phyloP scores from a whole-genome alignment of 2,888 invertebrate genomes.

The Zelleria hepariella region DNA sequence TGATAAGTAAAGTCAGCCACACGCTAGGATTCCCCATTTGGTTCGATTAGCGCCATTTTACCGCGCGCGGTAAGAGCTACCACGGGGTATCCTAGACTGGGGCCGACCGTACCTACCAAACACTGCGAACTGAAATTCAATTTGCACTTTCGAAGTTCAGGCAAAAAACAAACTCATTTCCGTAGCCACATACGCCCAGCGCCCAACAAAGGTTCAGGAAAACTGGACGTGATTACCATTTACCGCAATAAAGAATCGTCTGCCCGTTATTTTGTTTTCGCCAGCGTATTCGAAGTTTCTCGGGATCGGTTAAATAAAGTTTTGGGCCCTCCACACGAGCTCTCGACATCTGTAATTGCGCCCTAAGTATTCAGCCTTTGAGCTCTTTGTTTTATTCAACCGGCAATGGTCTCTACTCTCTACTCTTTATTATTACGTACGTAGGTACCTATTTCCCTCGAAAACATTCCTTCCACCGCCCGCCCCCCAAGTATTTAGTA shows the following conservation, averaged over 20 bases:
- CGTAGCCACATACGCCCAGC: not conserved
- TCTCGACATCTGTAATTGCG: slow-evolving; percentile 41
- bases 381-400: slow-evolving; percentile 41
- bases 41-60: too few relatives aligned
- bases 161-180: not conserved
- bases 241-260: not conserved
- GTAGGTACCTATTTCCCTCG: slow-evolving; percentile 41
- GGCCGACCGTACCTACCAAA: not conserved
- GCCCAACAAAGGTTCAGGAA: not conserved
- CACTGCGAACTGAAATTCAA: not conserved
- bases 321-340: slow-evolving; percentile 10
- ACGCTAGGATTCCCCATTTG: too few relatives aligned
- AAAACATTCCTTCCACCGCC: slow-evolving; percentile 31
- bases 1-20: too few relatives aligned
- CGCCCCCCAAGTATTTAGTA: too few relatives aligned
- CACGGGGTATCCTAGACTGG: too few relatives aligned
- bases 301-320: slow-evolving; percentile 11
- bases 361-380: slow-evolving; percentile 38
- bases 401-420: slow-evolving; percentile 30
- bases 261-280: not conserved
- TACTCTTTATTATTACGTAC: too few relatives aligned
- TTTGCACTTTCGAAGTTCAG: not conserved
- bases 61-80: too few relatives aligned
- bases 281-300: slow-evolving; percentile 4
- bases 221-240: not conserved